Conservation (phyloP, 2,797 vertebrate species). For the Eidolon dupreanum region DNA sequence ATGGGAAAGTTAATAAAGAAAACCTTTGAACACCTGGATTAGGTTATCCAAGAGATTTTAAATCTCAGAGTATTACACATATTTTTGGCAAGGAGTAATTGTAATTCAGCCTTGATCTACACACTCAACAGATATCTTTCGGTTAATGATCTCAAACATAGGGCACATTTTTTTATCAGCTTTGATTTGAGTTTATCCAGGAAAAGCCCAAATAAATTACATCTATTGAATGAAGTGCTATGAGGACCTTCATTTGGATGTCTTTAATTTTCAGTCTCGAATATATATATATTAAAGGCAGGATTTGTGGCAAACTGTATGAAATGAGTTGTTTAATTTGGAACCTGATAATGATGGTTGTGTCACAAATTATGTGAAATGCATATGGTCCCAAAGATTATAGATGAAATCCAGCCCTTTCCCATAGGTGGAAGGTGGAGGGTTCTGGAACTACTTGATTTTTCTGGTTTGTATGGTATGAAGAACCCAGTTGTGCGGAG, state of each 20-base stretch:
- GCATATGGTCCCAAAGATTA: neutral
- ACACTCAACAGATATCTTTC: neutral
- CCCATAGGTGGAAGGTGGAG: neutral
- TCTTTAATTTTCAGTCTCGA: slow-evolving; percentile 32
- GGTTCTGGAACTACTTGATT: neutral
- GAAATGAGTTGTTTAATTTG: slow-evolving; percentile 41
- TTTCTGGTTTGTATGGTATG: neutral
- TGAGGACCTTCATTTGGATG: slow-evolving; percentile 10
- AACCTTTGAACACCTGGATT: neutral
- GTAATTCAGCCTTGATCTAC: neutral
- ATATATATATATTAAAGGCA: neutral
- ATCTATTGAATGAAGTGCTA: neutral
- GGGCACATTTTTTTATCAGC: neutral
- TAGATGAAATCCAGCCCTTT: neutral
- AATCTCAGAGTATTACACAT: neutral
- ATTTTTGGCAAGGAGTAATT: neutral
- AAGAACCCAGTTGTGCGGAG: neutral
- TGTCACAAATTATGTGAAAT: slow-evolving; percentile 31
- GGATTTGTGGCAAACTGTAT: neutral
- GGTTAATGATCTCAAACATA: neutral
- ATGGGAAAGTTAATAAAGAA: neutral
- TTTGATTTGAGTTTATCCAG: slow-evolving; percentile 8
- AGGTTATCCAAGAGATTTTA: neutral
- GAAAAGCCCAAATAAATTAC: neutral
- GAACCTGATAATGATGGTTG: neutral